These are phyloP conservation scores for Peromyscus polionotus DNA, from an alignment of 2,113 vertebrate genomes.

Conservation along the genomic window DNA sequence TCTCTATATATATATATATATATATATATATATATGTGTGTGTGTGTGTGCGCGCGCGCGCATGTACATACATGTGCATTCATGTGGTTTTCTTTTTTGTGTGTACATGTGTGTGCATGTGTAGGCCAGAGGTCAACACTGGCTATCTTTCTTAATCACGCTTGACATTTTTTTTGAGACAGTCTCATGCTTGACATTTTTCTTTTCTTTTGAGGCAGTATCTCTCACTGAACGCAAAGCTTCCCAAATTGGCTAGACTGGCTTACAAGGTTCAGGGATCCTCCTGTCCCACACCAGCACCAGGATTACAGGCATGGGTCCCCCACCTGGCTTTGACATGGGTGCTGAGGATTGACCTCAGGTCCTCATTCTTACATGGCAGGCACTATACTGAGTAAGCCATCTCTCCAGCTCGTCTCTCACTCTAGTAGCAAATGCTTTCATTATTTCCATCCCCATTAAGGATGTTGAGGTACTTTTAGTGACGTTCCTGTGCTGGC, in stretches of 20 bases:
- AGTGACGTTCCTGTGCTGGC: not conserved
- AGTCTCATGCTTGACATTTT: not conserved
- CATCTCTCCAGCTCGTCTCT: not conserved
- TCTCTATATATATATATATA: not conserved
- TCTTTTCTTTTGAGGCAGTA: not conserved
- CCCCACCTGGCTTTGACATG: not conserved
- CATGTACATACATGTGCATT: not conserved
- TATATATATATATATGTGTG: too few relatives aligned
- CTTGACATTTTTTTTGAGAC: not conserved
- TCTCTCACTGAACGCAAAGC: not conserved
- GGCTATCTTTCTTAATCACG: not conserved
- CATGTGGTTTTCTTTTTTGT: not conserved
- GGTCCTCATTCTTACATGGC: not conserved
- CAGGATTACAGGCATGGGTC: not conserved
- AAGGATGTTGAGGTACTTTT: not conserved
- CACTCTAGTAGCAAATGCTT: too few relatives aligned
- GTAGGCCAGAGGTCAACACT: not conserved
- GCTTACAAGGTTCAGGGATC: not conserved
- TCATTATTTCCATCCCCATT: not conserved
- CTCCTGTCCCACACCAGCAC: not conserved
- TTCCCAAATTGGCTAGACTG: too few relatives aligned
- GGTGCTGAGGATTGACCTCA: not conserved
- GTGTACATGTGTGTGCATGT: not conserved
- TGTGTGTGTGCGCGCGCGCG: not conserved
- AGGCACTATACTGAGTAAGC: not conserved